Evolutionary conservation across 2,113 vertebrate species (phyloP), one percentile per base, ranked within the genome.

Genomic region (Callipepla californica): DNA sequence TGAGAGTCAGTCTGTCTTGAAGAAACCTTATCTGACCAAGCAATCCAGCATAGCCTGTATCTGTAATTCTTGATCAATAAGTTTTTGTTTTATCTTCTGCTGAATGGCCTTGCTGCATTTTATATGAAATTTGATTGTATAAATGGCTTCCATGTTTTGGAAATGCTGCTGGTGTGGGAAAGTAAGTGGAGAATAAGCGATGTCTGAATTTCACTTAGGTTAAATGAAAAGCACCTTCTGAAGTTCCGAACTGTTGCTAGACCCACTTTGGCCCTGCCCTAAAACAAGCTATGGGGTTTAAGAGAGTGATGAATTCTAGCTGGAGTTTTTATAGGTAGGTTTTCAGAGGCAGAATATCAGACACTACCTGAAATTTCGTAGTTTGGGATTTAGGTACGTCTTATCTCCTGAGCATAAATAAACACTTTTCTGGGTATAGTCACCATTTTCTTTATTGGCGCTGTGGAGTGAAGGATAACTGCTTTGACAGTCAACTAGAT

Each of bases 1-100:
- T 93, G 94, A 94, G 58, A 79, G 74, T 85, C 48, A 80, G 93
- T 92, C 75, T 93, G 57, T 77, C 55, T 90, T 77, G 70, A 87
- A 19, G 47, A 92, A 96, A 93, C 15, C 8, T 51, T 44, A 30
- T 58, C 69, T 89, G 42, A 62, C 5, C 32, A 82, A 58, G 13
- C 65, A 7, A 59, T 40, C 11, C 17, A 48, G 13, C 28, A 19
- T 30, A 48, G 25, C 3, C 19, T 0, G 2, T 18, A 61, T 8
- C 6, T 38, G 16, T 76, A 58, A 72, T 59, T 68, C 36, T 85
- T 70, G 50, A 66, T 81, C 14, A 63, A 30, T 25, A 6, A 32
- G 32, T 44, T 51, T 74, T 65, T 86, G 12, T 47, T 92, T 76
- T 30, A 13, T 53, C 30, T 89, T 53, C 50, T 73, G 11, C 3